Conservation (phyloP, 1,140 invertebrate species). For the Pogonognathellus flavescens region DNA sequence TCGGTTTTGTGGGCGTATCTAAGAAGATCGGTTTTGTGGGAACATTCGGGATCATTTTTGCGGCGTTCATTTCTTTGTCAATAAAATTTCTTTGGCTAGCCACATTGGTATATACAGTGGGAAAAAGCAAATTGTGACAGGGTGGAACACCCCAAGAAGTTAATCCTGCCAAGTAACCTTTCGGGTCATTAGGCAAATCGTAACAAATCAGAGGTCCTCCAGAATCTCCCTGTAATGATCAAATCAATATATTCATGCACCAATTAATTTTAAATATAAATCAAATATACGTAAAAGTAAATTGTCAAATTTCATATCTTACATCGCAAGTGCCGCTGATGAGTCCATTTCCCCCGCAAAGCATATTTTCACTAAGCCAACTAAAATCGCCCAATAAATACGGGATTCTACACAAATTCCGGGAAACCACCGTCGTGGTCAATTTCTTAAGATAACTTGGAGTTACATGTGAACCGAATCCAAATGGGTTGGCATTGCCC, state of each 20-base stretch:
- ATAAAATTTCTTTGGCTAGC: not conserved
- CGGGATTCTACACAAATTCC: not conserved
- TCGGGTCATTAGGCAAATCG: not conserved
- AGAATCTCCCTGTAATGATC: slow-evolving; percentile 25
- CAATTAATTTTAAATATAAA: no score
- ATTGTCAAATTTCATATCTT: not conserved
- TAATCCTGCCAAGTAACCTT: slow-evolving; percentile 32
- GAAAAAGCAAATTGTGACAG: slow-evolving; percentile 1
- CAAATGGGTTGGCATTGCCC: not conserved
- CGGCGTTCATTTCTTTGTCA: not conserved
- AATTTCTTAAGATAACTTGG: not conserved
- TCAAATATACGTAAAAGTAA: no score
- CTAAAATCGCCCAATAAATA: not conserved
- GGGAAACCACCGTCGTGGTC: not conserved
- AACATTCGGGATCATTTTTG: no score
- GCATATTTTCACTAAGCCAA: not conserved
- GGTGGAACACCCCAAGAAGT: slow-evolving; percentile 21
- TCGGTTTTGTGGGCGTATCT: no score
- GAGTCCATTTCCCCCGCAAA: not conserved
- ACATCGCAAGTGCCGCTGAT: not conserved
- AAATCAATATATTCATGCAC: not conserved
- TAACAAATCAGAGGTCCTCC: slow-evolving; percentile 51
- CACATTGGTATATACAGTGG: slow-evolving; percentile 28
- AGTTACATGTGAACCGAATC: not conserved
- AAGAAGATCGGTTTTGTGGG: no score